Conservation (phyloP, 1,140 invertebrate genomes). For the Coelopa frigida region DNA sequence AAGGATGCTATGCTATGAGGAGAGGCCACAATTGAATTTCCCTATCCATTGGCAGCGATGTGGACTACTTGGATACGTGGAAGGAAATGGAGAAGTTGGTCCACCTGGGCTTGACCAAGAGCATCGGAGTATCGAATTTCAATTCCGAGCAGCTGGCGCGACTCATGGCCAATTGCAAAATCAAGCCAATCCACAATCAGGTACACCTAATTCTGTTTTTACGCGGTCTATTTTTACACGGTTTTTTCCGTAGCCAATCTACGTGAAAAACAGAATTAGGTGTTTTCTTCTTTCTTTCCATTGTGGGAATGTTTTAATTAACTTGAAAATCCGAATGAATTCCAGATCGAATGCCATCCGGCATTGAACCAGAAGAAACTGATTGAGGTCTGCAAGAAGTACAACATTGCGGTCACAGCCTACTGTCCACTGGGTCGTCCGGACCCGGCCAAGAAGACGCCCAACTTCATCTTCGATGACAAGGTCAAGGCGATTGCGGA, state of each 20-base stretch:
- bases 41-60: conserved; percentile 44
- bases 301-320: not conserved
- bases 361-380: conserved; percentile 67
- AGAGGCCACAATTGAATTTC: not conserved
- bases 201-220: too few species aligned
- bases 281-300: too few species aligned
- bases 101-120: conserved; percentile 58
- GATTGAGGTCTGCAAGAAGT: conserved; percentile 58
- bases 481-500: conserved; percentile 55
- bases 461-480: conserved; percentile 56
- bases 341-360: conserved; percentile 59
- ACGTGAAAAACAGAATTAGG: too few species aligned
- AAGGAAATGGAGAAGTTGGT: conserved; percentile 68
- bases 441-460: conserved; percentile 62
- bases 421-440: conserved; percentile 74
- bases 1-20: conserved; percentile 52
- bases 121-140: conserved; percentile 81
- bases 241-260: too few species aligned
- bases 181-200: conserved; percentile 63
- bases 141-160: conserved; percentile 65
- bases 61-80: conserved; percentile 77
- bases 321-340: not conserved
- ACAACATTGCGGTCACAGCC: conserved; percentile 62
- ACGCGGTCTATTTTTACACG: too few species aligned
- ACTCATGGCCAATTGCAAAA: conserved; percentile 55